Percentiles rank a stretch among this genome's conserved stretches.
Evolutionary conservation across 2,797 vertebrate genomes (phyloP).

Genomic region (Corythornis leucogaster): DNA sequence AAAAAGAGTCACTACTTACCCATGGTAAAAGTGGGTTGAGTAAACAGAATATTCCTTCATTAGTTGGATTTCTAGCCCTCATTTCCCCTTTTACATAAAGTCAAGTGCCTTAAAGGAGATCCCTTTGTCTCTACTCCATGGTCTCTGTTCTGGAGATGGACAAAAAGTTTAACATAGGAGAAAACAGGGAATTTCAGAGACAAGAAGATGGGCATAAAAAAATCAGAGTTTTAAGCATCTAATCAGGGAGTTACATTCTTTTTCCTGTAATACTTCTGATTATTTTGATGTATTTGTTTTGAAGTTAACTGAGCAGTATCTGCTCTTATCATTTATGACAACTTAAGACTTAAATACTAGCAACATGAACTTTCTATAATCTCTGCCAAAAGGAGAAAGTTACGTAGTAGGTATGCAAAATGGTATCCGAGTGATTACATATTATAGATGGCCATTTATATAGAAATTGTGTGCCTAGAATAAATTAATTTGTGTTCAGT

Average conservation of each 20-base stretch:
- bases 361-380: background rate
- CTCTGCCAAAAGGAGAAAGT: background rate
- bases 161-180: background rate
- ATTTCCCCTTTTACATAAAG: background rate
- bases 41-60: background rate
- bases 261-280: background rate
- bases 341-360: background rate
- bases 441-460: background rate
- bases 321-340: background rate
- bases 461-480: background rate
- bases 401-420: background rate
- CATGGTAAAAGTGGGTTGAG: background rate
- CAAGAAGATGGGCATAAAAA: background rate
- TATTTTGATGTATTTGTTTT: background rate
- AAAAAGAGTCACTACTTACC: background rate
- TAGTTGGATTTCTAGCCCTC: background rate
- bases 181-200: background rate
- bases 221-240: background rate
- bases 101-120: background rate
- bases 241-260: background rate
- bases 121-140: background rate
- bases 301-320: background rate
- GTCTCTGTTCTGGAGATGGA: background rate
- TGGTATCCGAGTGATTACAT: background rate
- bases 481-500: constrained; percentile 10